Evolutionary conservation across 2,113 vertebrate genomes (phyloP), one percentile per base, ranked within the genome.

Genomic region (Coptodon bakossiorum): DNA sequence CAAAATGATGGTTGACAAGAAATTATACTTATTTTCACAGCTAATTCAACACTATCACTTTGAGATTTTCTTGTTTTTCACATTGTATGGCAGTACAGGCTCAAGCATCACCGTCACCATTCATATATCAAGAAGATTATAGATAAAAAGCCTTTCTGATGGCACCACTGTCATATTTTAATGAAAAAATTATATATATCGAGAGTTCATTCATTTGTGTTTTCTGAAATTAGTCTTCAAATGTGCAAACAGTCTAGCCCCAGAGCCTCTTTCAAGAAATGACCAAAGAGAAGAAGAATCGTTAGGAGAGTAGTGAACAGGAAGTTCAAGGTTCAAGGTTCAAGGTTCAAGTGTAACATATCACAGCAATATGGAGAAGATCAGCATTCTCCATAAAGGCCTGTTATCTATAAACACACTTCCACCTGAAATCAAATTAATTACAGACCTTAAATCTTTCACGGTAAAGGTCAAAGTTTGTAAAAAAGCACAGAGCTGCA

Each of bases 401-500:
- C 13, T 27, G 22, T 27, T 24, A 73, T 73, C 22, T 14, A 16
- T 16, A 43, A 27, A 0, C 9, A 48, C 40, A 17, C 13, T 27
- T 73, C 22, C 8, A 45, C 13, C 38, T 17, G 22, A 73, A 27
- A 73, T 73, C 38, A 45, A 73, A 73, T 45, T 45, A 71, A 71
- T 71, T 14, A 24, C 66, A 71, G n/a, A 73, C 8, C 40, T 17
- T 45, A 73, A 73, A 10, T 45, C 13, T 27, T 73, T 45, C 8
- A 17, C 3, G 3, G 36, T 71, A 71, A 43, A 43, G 36, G 9
- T 76, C 5, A 11, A 73, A 48, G 38, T 24, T 14, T 0, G 3
- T 63, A 36, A 63, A 63, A 68, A 68, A 68, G 12, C 36, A 73
- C 12, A 24, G 66, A 45, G 38, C 7, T 45, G 66, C 66, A 45